These are phyloP conservation scores for Cheiracanthium punctorium DNA, from an alignment of 2,888 invertebrate species.

Conservation along the genomic window DNA sequence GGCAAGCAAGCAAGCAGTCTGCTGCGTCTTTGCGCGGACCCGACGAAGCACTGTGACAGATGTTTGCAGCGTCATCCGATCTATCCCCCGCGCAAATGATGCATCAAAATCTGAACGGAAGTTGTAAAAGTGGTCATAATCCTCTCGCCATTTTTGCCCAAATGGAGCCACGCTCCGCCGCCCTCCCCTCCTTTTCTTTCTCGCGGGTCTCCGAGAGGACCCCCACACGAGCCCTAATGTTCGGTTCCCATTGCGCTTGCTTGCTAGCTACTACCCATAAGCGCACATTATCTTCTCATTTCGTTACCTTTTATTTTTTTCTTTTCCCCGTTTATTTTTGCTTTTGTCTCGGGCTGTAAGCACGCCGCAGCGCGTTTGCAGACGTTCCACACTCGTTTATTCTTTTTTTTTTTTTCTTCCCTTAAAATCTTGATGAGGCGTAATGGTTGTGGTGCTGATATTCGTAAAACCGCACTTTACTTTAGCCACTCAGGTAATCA, in stretches of 20 bases:
- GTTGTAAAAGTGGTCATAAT: slow-evolving; percentile 69
- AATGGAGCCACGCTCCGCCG: slow-evolving; percentile 62
- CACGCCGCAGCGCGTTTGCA: neutral
- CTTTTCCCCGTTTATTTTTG: too few species aligned
- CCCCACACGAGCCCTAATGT: slow-evolving; percentile 14
- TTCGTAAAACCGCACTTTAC: neutral
- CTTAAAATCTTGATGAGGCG: neutral
- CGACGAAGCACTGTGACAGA: slow-evolving; percentile 34
- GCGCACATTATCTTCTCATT: slow-evolving; percentile 14
- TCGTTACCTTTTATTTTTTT: slow-evolving; percentile 6
- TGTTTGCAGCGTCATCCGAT: slow-evolving; percentile 55
- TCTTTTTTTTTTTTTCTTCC: neutral
- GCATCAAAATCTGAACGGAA: slow-evolving; percentile 65
- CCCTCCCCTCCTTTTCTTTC: neutral
- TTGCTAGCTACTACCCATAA: neutral
- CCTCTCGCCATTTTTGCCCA: slow-evolving; percentile 54
- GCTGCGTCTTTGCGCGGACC: neutral
- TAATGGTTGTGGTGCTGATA: neutral
- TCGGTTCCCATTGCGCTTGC: neutral
- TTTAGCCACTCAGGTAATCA: neutral
- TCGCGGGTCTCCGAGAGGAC: neutral
- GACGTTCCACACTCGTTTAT: neutral
- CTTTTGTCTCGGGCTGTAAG: neutral
- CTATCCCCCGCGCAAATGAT: slow-evolving; percentile 47
- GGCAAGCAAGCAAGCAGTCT: neutral